Percentiles rank a stretch among this genome's conserved stretches.
Conservation (phyloP, 2,888 invertebrate genomes). For the Biston betularia region DNA sequence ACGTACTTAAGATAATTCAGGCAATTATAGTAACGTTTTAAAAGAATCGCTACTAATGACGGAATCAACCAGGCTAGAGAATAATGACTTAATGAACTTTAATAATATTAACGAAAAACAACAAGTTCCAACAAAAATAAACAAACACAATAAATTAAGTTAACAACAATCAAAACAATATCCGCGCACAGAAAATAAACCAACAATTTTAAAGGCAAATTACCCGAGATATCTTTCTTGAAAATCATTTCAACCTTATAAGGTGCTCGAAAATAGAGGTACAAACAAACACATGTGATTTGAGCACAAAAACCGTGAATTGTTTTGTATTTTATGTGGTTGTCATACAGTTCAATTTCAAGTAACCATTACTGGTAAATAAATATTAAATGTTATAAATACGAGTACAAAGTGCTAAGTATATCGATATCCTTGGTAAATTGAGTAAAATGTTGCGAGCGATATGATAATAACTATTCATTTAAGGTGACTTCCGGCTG, state of each 20-base stretch:
- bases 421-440: constrained; percentile 41
- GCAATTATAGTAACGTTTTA: neutral
- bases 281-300: constrained; percentile 30
- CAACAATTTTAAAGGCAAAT: constrained; percentile 29
- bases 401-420: constrained; percentile 37
- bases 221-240: constrained; percentile 29
- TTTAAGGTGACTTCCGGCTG: constrained; percentile 41
- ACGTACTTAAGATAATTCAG: constrained; percentile 6
- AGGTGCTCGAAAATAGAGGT: constrained; percentile 27
- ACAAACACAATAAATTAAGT: constrained; percentile 20
- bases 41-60: neutral
- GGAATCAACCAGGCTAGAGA: neutral
- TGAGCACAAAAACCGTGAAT: neutral
- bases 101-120: neutral
- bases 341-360: constrained; percentile 15
- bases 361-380: neutral
- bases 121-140: neutral
- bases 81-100: neutral
- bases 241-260: constrained; percentile 31
- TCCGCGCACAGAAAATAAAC: constrained; percentile 26
- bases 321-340: constrained; percentile 9
- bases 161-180: constrained; percentile 31
- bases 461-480: constrained; percentile 40
- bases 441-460: constrained; percentile 44
- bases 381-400: constrained; percentile 3